Evolutionary conservation across 92 coral and sea anemone genomes (phyloP).

Genomic region (Parazoanthus darwini): DNA sequence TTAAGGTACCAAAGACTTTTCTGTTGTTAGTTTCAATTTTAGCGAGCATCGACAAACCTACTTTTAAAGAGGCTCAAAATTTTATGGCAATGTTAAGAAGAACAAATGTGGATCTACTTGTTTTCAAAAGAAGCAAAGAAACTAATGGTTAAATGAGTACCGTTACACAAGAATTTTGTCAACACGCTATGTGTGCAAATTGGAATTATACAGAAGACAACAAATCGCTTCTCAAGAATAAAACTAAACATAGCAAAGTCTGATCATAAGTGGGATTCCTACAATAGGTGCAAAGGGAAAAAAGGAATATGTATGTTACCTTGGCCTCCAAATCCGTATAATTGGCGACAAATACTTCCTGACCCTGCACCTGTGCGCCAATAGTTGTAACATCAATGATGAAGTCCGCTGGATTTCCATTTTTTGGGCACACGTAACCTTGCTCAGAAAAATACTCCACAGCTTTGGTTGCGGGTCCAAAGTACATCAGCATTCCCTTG

Average conservation of each 20-base stretch:
- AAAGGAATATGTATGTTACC: background rate
- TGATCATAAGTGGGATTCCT: no score
- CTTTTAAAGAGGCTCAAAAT: no score
- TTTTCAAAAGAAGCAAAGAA: no score
- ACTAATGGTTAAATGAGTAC: background rate
- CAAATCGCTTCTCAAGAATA: no score
- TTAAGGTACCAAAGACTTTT: no score
- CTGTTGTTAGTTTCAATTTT: no score
- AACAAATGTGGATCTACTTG: no score
- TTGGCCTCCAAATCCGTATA: constrained; percentile 19
- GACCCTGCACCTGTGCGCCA: constrained; percentile 22
- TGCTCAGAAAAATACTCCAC: constrained; percentile 27
- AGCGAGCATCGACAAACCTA: no score
- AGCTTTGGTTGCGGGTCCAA: constrained; percentile 36
- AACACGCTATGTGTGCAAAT: background rate
- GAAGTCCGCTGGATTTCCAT: constrained; percentile 37
- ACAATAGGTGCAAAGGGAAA: no score
- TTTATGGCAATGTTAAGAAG: no score
- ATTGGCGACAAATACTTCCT: constrained; percentile 33
- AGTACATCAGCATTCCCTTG: constrained; percentile 38
- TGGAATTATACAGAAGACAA: no score
- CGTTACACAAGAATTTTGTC: background rate
- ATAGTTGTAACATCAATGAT: constrained; percentile 40
- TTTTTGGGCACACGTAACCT: constrained; percentile 27
- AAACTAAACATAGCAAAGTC: no score